These are phyloP conservation scores for Rhaphigaster nebulosa DNA, from an alignment of 2,888 invertebrate species.

Conservation along the genomic window DNA sequence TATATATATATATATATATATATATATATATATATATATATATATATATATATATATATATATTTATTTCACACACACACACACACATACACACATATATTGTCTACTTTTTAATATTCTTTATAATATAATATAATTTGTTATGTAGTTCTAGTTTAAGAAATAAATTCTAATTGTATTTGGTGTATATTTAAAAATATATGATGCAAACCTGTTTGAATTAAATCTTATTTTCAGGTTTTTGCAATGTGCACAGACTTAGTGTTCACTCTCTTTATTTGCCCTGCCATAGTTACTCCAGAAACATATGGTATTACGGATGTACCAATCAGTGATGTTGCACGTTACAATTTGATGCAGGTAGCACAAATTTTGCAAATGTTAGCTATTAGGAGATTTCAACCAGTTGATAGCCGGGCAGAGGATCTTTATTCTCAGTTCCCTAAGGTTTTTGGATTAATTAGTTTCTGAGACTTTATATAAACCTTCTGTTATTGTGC, in stretches of 20 bases:
- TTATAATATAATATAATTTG: no score
- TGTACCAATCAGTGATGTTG: slow-evolving; percentile 90
- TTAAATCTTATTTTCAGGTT: slow-evolving; percentile 65
- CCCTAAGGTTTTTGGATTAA: slow-evolving; percentile 73
- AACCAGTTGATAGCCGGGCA: slow-evolving; percentile 81
- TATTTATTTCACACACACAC: no score
- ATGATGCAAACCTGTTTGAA: background rate
- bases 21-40: no score
- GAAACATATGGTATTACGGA: slow-evolving; percentile 95
- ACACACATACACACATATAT: no score
- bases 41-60: no score
- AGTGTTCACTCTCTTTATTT: slow-evolving; percentile 93
- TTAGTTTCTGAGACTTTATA: background rate
- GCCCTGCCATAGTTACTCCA: slow-evolving; percentile 96
- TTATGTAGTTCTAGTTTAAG: no score
- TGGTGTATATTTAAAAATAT: no score
- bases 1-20: no score
- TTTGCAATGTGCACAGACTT: slow-evolving; percentile 88
- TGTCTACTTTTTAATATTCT: no score
- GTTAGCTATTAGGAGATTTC: slow-evolving; percentile 87
- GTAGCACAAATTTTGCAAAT: slow-evolving; percentile 95
- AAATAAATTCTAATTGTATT: no score
- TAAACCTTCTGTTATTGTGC: background rate
- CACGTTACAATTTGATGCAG: slow-evolving; percentile 90
- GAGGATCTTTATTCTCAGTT: slow-evolving; percentile 85